Conservation (phyloP, 2,888 invertebrate species). For the Drosophila nr. fundita region DNA sequence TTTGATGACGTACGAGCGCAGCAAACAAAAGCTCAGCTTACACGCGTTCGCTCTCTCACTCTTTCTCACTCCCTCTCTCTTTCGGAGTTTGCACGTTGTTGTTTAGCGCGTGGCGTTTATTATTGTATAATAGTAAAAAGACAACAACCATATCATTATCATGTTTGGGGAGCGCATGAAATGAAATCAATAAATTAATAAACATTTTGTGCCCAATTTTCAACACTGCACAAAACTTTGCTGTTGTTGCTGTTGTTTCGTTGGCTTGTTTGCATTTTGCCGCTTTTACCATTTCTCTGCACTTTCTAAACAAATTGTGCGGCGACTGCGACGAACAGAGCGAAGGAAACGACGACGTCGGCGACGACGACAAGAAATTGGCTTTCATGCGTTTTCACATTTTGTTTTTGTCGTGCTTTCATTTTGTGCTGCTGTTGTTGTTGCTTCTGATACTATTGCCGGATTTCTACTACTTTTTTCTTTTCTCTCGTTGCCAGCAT, state of each 20-base stretch:
- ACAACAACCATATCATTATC: conserved; percentile 32
- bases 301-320: conserved; percentile 82
- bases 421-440: conserved; percentile 53
- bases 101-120: conserved; percentile 45
- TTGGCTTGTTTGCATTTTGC: conserved; percentile 78
- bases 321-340: conserved; percentile 59
- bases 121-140: conserved; percentile 72
- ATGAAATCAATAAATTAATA: conserved; percentile 75
- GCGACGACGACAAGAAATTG: conserved; percentile 58
- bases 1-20: conserved; percentile 69
- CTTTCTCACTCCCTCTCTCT: conserved; percentile 13
- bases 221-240: conserved; percentile 53
- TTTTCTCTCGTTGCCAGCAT: conserved; percentile 43
- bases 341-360: conserved; percentile 44
- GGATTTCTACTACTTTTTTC: conserved; percentile 73
- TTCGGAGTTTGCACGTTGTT: conserved; percentile 41
- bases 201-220: conserved; percentile 74
- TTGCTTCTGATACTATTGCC: conserved; percentile 29
- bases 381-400: conserved; percentile 80
- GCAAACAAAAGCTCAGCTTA: conserved; percentile 50
- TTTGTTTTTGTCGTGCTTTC: conserved; percentile 81
- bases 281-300: conserved; percentile 82
- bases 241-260: conserved; percentile 38
- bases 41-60: conserved; percentile 28
- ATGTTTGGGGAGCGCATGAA: conserved; percentile 33